Percentiles rank a stretch among this genome's conserved stretches.
Evolutionary conservation across 2,797 vertebrate genomes (phyloP).

Genomic region (Hoplostethus atlanticus): DNA sequence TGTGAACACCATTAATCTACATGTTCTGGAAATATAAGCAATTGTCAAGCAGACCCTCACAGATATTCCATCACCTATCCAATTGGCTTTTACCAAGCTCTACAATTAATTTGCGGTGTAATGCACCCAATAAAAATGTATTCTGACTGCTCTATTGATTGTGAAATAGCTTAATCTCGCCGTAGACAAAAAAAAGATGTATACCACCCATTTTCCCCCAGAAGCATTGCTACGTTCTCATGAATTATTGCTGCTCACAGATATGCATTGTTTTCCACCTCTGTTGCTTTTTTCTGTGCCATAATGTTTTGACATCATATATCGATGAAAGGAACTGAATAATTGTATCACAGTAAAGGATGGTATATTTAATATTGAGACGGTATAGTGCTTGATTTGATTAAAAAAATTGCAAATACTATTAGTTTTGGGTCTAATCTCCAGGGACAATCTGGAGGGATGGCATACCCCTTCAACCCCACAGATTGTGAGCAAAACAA

Average conservation of each 20-base stretch:
- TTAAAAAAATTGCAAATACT: background rate
- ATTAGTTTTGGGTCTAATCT: background rate
- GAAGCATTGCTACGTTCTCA: slow-evolving; percentile 57
- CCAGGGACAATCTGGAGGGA: no score
- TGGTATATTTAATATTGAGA: no score
- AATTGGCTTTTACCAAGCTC: slow-evolving; percentile 83
- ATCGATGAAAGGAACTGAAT: no score
- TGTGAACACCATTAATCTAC: slow-evolving; percentile 88
- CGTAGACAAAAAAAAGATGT: slow-evolving; percentile 72
- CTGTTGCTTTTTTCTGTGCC: slow-evolving; percentile 1
- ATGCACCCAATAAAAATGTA: slow-evolving; percentile 83
- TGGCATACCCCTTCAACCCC: no score
- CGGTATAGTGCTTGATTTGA: no score
- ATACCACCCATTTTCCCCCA: slow-evolving; percentile 70
- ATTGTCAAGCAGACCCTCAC: slow-evolving; percentile 83
- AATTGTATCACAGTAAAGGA: background rate
- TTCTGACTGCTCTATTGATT: slow-evolving; percentile 86
- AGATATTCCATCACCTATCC: slow-evolving; percentile 88
- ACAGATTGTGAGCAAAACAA: no score
- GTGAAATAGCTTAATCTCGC: slow-evolving; percentile 85
- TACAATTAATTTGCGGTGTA: slow-evolving; percentile 87
- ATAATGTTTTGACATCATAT: background rate
- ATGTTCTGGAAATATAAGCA: slow-evolving; percentile 88
- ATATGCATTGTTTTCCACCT: slow-evolving; percentile 24
- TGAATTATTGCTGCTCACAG: slow-evolving; percentile 59